These are phyloP conservation scores for Ferdinandea cuprea DNA, from an alignment of 2,888 invertebrate genomes.

Conservation along the genomic window DNA sequence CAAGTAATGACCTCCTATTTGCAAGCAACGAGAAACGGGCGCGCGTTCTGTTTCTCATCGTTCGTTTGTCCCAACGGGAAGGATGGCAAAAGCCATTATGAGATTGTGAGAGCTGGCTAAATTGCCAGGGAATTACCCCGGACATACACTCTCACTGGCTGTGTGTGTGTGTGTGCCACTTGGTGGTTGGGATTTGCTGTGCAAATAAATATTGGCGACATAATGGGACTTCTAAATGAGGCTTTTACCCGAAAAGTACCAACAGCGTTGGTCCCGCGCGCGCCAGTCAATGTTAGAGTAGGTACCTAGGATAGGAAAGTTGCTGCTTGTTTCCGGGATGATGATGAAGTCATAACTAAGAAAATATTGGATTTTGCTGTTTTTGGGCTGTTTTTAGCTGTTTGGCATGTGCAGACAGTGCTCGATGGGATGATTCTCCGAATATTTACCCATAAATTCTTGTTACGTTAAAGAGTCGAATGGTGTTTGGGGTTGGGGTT, in stretches of 20 bases:
- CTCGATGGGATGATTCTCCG: conserved; percentile 20
- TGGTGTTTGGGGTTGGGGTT: conserved; percentile 15
- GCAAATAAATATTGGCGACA: conserved; percentile 73
- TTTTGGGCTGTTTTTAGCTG: conserved; percentile 2
- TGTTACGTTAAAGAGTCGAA: conserved; percentile 36
- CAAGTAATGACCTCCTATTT: conserved; percentile 64
- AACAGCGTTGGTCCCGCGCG: conserved; percentile 9
- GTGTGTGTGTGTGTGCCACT: conserved; percentile 19
- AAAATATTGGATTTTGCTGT: conserved; percentile 59
- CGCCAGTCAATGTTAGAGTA: not conserved
- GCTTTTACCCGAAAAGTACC: conserved; percentile 22
- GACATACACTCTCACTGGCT: conserved; percentile 53
- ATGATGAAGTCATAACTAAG: conserved; percentile 55
- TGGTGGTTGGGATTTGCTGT: conserved; percentile 42
- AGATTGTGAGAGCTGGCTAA: conserved; percentile 56
- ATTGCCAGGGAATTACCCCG: conserved; percentile 65
- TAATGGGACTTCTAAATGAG: conserved; percentile 71
- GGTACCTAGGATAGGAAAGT: conserved; percentile 12
- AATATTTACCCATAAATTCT: conserved; percentile 45
- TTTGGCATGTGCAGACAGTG: conserved; percentile 21
- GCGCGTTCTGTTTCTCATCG: conserved; percentile 8
- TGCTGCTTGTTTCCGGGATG: conserved; percentile 32
- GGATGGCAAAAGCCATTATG: conserved; percentile 66
- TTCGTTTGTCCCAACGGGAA: conserved; percentile 42
- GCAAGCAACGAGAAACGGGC: conserved; percentile 37